These are phyloP conservation scores for Mola mola DNA, from an alignment of 2,113 vertebrate species.

Conservation along the genomic window DNA sequence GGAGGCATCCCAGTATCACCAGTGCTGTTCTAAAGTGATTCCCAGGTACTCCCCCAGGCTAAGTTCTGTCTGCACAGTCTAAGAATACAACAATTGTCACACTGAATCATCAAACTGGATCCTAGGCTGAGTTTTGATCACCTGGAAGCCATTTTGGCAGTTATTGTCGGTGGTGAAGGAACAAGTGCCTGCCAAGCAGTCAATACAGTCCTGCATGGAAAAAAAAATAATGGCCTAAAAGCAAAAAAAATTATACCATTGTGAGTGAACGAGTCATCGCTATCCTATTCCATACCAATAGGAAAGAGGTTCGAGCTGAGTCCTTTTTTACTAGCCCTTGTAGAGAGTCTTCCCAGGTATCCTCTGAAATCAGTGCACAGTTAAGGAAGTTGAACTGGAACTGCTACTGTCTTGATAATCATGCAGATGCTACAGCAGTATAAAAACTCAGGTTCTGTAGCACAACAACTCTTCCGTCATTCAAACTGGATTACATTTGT, in stretches of 20 bases:
- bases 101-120: no score
- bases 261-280: background rate
- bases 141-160: no score
- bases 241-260: background rate
- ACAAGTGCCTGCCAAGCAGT: no score
- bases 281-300: background rate
- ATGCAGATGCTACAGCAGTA: constrained; percentile 37
- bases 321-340: constrained; percentile 62
- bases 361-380: constrained; percentile 10
- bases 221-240: no score
- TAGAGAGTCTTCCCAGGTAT: constrained; percentile 23
- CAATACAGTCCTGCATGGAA: no score
- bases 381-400: constrained; percentile 26
- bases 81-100: no score
- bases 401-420: constrained; percentile 58
- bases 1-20: no score
- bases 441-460: constrained; percentile 27
- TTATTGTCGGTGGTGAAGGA: no score
- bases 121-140: no score
- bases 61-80: no score
- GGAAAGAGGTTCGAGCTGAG: constrained; percentile 13
- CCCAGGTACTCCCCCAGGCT: no score
- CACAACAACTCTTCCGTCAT: constrained; percentile 9
- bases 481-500: background rate
- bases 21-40: no score